A percentile compares a stretch with the other conserved stretches of the same genome.
These are phyloP conservation scores for Akabosia matsudoensis DNA, from an alignment of 1,140 invertebrate genomes.

Conservation along the genomic window DNA sequence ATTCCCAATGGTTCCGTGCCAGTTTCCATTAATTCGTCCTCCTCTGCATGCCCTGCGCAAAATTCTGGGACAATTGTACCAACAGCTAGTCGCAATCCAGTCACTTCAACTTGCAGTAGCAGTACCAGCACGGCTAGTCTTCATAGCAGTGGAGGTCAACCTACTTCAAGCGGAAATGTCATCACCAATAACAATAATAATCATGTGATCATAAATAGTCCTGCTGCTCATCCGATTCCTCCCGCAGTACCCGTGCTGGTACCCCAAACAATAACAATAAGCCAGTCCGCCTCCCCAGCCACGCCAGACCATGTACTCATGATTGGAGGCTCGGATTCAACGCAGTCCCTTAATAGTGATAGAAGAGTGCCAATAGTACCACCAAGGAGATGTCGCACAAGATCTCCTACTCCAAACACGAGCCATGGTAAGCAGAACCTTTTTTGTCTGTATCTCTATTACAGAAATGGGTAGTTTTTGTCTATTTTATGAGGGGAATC, in stretches of 20 bases:
- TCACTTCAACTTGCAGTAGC: conserved; percentile 14
- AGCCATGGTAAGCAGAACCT: conserved; percentile 47
- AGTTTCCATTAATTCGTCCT: conserved; percentile 25
- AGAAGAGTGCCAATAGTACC: conserved; percentile 41
- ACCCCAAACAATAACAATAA: conserved; percentile 40
- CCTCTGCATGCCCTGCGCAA: conserved; percentile 28
- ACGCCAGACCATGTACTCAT: conserved; percentile 40
- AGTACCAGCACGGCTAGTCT: conserved; percentile 48
- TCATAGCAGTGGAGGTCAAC: conserved; percentile 33
- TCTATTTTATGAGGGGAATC: too few species aligned
- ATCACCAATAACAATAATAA: conserved; percentile 40
- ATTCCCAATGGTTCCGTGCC: not conserved
- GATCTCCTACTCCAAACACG: conserved; percentile 45
- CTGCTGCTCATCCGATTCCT: conserved; percentile 42
- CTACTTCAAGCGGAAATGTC: not conserved
- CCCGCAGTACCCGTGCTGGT: conserved; percentile 41
- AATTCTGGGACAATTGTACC: conserved; percentile 55
- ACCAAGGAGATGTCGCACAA: conserved; percentile 37
- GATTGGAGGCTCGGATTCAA: conserved; percentile 42
- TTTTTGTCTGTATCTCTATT: too few species aligned
- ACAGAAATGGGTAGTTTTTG: too few species aligned
- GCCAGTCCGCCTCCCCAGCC: conserved; percentile 41
- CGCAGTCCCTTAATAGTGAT: conserved; percentile 41
- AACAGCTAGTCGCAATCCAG: not conserved
- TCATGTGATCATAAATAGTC: conserved; percentile 41